These are phyloP conservation scores for Antrozous pallidus DNA, from an alignment of 2,797 vertebrate genomes.

Conservation along the genomic window DNA sequence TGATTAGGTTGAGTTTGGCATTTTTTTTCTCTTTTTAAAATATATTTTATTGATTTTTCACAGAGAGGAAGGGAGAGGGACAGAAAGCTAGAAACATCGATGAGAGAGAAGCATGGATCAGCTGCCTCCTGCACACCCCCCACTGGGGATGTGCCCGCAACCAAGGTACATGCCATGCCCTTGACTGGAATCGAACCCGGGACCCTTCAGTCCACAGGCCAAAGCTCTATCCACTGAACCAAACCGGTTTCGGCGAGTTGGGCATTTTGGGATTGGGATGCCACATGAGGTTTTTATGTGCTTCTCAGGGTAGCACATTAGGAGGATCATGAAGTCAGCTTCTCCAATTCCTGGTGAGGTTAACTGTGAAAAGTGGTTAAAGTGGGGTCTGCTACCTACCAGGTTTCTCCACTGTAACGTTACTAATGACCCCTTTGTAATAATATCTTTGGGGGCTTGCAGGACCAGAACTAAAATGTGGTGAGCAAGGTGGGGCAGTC, in stretches of 20 bases:
- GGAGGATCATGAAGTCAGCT: neutral
- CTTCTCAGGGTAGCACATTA: neutral
- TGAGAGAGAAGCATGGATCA: too few relatives aligned
- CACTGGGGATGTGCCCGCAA: too few relatives aligned
- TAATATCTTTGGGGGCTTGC: neutral
- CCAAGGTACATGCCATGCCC: too few relatives aligned
- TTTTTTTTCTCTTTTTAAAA: neutral
- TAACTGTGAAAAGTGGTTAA: neutral
- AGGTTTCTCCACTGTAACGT: neutral
- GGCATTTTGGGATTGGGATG: neutral
- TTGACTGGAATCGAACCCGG: too few relatives aligned
- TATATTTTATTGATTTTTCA: too few relatives aligned
- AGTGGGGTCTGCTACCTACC: neutral
- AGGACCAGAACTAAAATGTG: neutral
- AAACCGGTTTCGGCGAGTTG: neutral
- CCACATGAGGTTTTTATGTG: neutral
- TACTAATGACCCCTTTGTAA: slow-evolving; percentile 13
- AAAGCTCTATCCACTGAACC: too few relatives aligned
- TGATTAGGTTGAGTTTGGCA: neutral
- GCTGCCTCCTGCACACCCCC: too few relatives aligned
- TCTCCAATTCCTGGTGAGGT: neutral
- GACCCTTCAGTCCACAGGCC: too few relatives aligned
- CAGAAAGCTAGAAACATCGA: too few relatives aligned
- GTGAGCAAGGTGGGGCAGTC: neutral
- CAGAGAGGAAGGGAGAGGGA: too few relatives aligned